These are phyloP conservation scores for Phrynocephalus forsythii DNA, from an alignment of 2,797 vertebrate genomes.

Conservation along the genomic window DNA sequence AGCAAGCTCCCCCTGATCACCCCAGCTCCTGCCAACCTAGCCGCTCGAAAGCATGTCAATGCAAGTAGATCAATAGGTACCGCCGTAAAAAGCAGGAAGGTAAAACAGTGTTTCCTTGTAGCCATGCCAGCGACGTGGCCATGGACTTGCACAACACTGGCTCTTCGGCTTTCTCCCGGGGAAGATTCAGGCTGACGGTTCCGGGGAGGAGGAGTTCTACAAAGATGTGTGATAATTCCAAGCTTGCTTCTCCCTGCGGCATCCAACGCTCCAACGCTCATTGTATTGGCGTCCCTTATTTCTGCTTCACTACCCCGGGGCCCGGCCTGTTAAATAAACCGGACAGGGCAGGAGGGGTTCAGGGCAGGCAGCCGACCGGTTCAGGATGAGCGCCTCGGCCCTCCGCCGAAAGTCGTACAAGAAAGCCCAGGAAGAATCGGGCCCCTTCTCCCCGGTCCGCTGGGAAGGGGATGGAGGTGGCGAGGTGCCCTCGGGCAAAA, in stretches of 20 bases:
- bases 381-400: not conserved
- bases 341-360: not conserved
- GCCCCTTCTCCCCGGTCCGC: not conserved
- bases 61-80: too few species aligned
- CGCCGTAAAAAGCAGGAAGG: too few species aligned
- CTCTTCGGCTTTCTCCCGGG: too few species aligned
- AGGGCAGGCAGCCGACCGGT: too few species aligned
- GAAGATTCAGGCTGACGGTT: too few species aligned
- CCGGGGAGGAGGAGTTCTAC: not conserved
- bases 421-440: slow-evolving; percentile 33
- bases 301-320: not conserved
- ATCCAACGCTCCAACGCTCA: not conserved
- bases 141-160: too few species aligned
- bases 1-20: too few species aligned
- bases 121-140: too few species aligned
- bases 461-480: slow-evolving; percentile 1
- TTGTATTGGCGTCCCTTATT: slow-evolving; percentile 19
- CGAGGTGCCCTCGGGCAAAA: slow-evolving; percentile 47
- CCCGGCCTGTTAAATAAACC: not conserved
- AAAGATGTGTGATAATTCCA: too few species aligned
- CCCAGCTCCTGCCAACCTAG: too few species aligned
- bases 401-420: slow-evolving; percentile 30
- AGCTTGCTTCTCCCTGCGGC: not conserved
- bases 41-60: too few species aligned
- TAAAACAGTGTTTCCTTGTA: too few species aligned